phyloP scores from a whole-genome alignment of 2,113 vertebrate species.

The Pelecanus crispus region DNA sequence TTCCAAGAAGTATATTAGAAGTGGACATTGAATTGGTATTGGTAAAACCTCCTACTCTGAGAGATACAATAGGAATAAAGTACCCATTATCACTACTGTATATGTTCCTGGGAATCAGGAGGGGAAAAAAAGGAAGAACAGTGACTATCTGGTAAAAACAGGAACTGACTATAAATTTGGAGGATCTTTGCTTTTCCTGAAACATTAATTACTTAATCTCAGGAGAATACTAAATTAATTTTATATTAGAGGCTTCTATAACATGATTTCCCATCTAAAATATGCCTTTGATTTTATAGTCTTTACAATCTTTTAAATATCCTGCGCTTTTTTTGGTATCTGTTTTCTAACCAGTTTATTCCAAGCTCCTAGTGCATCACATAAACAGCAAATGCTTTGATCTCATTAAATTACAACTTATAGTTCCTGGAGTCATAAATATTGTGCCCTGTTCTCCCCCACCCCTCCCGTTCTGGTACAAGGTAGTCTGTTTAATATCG shows the following conservation, averaged over 20 bases:
- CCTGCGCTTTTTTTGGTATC: slow-evolving; percentile 33
- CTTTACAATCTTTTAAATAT: slow-evolving; percentile 61
- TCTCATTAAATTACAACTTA: slow-evolving; percentile 83
- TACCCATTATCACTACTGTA: not conserved
- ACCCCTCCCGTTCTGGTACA: slow-evolving; percentile 69
- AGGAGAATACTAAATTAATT: slow-evolving; percentile 68
- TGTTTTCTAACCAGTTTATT: slow-evolving; percentile 71
- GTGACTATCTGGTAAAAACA: slow-evolving; percentile 46
- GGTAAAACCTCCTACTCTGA: not conserved
- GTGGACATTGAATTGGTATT: not conserved
- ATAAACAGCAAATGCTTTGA: slow-evolving; percentile 79
- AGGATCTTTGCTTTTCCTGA: slow-evolving; percentile 56
- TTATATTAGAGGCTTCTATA: slow-evolving; percentile 53
- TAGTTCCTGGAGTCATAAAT: slow-evolving; percentile 79
- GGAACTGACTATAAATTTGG: slow-evolving; percentile 54
- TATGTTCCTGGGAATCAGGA: not conserved
- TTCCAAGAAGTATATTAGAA: not conserved
- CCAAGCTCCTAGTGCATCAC: slow-evolving; percentile 67
- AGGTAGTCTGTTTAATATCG: slow-evolving; percentile 82
- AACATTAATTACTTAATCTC: slow-evolving; percentile 66
- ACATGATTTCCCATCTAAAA: slow-evolving; percentile 55
- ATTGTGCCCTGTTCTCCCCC: slow-evolving; percentile 69
- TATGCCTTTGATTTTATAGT: slow-evolving; percentile 63
- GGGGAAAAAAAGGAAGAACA: not conserved
- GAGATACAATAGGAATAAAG: not conserved